Percentiles rank a stretch among this genome's conserved stretches.
Conservation (phyloP, 1,140 invertebrate genomes). For the Drosophila pseudoobscura region DNA sequence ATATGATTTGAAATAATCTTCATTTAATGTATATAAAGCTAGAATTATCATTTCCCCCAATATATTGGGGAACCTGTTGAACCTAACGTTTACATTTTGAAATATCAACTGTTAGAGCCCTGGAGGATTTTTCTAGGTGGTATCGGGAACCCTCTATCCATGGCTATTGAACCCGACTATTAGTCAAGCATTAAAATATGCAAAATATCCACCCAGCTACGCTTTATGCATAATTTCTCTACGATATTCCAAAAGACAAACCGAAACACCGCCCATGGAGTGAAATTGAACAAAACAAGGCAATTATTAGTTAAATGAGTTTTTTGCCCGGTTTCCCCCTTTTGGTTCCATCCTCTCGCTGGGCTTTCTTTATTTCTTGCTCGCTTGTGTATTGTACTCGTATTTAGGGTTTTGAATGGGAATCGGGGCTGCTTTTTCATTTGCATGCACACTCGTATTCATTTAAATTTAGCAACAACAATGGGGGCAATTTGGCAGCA, state of each 20-base stretch:
- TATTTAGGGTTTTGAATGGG: slow-evolving; percentile 43
- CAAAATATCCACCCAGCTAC: background rate
- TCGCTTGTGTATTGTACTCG: slow-evolving; percentile 6
- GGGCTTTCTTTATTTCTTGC: background rate
- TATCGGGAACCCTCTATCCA: too few relatives aligned
- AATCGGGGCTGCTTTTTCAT: slow-evolving; percentile 53
- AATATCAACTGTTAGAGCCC: too few relatives aligned
- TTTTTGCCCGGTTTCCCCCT: slow-evolving; percentile 12
- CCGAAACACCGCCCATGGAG: slow-evolving; percentile 1
- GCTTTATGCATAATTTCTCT: background rate
- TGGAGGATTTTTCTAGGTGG: too few relatives aligned
- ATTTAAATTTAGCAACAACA: slow-evolving; percentile 54
- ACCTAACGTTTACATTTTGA: too few relatives aligned
- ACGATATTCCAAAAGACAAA: background rate
- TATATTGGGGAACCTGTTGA: too few relatives aligned
- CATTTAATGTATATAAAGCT: too few relatives aligned
- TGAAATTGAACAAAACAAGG: slow-evolving; percentile 42
- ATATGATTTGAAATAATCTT: too few relatives aligned
- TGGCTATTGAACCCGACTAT: background rate
- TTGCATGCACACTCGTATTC: slow-evolving; percentile 52
- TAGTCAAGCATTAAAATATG: background rate
- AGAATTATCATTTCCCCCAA: too few relatives aligned
- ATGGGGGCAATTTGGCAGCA: slow-evolving; percentile 31
- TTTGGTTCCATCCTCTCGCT: background rate
- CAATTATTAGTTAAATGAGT: slow-evolving; percentile 63